phyloP scores from a whole-genome alignment of 2,888 invertebrate species.

The Meiosimyza platycephala region DNA sequence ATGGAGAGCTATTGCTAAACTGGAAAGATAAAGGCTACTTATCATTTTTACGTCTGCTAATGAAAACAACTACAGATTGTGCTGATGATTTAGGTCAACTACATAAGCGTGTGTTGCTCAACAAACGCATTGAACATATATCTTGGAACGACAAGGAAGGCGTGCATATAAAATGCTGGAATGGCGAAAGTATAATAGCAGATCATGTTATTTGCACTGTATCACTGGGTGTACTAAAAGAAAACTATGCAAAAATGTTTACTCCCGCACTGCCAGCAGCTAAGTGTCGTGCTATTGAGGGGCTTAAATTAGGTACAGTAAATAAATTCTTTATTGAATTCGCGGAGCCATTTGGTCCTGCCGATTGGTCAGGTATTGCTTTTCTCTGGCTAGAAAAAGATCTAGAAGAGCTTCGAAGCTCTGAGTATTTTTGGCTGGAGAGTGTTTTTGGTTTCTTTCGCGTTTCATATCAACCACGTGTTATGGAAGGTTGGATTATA shows the following conservation, averaged over 20 bases:
- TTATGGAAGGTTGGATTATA: slow-evolving; percentile 74
- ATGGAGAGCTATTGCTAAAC: slow-evolving; percentile 76
- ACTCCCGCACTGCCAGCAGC: slow-evolving; percentile 67
- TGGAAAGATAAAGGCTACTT: slow-evolving; percentile 82
- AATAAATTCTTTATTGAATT: slow-evolving; percentile 75
- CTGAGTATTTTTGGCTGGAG: slow-evolving; percentile 53
- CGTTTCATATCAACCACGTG: slow-evolving; percentile 46
- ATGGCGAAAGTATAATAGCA: slow-evolving; percentile 42
- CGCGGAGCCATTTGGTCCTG: slow-evolving; percentile 37
- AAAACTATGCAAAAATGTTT: slow-evolving; percentile 63
- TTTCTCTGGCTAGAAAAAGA: slow-evolving; percentile 62
- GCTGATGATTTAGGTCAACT: slow-evolving; percentile 54
- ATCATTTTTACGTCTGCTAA: slow-evolving; percentile 75
- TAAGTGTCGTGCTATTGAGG: slow-evolving; percentile 69
- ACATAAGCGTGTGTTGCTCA: slow-evolving; percentile 49
- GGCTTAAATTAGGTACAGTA: slow-evolving; percentile 72
- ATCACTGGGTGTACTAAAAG: slow-evolving; percentile 73
- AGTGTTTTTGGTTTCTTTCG: slow-evolving; percentile 46
- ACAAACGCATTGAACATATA: slow-evolving; percentile 43
- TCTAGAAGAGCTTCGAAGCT: slow-evolving; percentile 53
- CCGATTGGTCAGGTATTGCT: slow-evolving; percentile 64
- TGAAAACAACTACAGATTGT: slow-evolving; percentile 57
- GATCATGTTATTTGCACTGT: slow-evolving; percentile 66
- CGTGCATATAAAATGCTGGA: slow-evolving; percentile 58
- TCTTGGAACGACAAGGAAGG: slow-evolving; percentile 35